phyloP scores from a whole-genome alignment of 2,797 vertebrate species.

The Paramormyrops hopkinsi region DNA sequence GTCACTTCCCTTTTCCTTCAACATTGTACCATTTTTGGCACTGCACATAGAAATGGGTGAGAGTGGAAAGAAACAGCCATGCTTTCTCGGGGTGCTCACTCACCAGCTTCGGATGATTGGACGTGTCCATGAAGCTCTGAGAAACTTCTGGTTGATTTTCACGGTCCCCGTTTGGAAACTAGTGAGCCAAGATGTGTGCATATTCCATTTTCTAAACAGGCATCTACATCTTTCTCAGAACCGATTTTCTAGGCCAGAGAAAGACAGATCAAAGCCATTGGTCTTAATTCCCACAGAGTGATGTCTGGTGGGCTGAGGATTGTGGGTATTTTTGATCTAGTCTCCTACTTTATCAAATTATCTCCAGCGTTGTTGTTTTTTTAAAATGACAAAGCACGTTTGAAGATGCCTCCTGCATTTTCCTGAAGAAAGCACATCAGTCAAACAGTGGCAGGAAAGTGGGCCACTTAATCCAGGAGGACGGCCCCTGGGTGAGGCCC shows the following conservation, averaged over 20 bases:
- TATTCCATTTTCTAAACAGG: background rate
- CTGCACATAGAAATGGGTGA: background rate
- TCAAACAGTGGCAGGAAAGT: background rate
- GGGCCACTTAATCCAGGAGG: background rate
- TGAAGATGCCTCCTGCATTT: background rate
- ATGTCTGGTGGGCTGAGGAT: background rate
- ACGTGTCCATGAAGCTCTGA: background rate
- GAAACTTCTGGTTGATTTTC: background rate
- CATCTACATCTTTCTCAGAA: background rate
- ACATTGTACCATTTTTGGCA: background rate
- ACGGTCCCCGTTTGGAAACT: background rate
- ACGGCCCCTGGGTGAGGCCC: background rate
- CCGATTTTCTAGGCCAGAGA: background rate
- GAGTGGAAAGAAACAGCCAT: background rate
- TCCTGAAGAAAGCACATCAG: background rate
- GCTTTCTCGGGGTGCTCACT: background rate
- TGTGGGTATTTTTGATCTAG: background rate
- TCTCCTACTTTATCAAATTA: background rate
- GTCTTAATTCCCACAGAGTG: background rate
- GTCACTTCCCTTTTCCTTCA: background rate
- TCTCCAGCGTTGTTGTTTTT: background rate
- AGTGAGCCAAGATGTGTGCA: background rate
- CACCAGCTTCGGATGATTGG: background rate
- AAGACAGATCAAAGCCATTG: background rate
- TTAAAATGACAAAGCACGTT: background rate